Conservation (phyloP, 1,140 invertebrate genomes). For the Drosophila kohkoa region DNA sequence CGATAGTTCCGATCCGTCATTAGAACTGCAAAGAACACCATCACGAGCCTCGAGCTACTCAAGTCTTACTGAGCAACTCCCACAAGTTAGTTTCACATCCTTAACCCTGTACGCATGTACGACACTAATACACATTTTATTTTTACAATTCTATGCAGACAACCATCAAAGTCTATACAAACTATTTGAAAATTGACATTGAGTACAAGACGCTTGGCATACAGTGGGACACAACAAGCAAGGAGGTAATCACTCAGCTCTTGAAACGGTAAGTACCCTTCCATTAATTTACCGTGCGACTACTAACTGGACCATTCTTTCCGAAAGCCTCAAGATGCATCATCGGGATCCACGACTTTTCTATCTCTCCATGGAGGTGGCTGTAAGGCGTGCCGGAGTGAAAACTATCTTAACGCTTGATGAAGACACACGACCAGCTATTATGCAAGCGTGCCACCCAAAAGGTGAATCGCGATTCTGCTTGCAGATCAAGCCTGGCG, state of each 20-base stretch:
- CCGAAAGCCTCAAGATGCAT: slow-evolving; percentile 88
- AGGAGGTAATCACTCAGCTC: slow-evolving; percentile 93
- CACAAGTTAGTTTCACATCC: slow-evolving; percentile 84
- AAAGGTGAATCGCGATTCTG: slow-evolving; percentile 96
- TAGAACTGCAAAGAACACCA: slow-evolving; percentile 83
- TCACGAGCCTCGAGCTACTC: slow-evolving; percentile 88
- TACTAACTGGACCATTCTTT: not conserved
- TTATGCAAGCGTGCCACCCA: slow-evolving; percentile 95
- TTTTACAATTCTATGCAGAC: slow-evolving; percentile 88
- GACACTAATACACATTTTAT: not conserved
- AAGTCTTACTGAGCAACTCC: slow-evolving; percentile 86
- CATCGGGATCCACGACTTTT: slow-evolving; percentile 96
- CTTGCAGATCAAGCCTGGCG: slow-evolving; percentile 93
- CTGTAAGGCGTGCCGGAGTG: slow-evolving; percentile 91
- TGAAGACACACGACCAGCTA: slow-evolving; percentile 94
- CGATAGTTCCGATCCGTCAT: slow-evolving; percentile 87
- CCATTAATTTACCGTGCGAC: too few relatives aligned
- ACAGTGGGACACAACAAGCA: slow-evolving; percentile 93
- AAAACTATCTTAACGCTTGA: slow-evolving; percentile 93
- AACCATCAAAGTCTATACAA: slow-evolving; percentile 95
- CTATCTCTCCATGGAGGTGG: slow-evolving; percentile 97
- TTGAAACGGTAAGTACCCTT: slow-evolving; percentile 89
- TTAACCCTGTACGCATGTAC: not conserved
- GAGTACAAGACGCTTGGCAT: slow-evolving; percentile 97
- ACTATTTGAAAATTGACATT: slow-evolving; percentile 94